phyloP scores from a whole-genome alignment of 2,113 vertebrate species.

The Ciconia stormi region DNA sequence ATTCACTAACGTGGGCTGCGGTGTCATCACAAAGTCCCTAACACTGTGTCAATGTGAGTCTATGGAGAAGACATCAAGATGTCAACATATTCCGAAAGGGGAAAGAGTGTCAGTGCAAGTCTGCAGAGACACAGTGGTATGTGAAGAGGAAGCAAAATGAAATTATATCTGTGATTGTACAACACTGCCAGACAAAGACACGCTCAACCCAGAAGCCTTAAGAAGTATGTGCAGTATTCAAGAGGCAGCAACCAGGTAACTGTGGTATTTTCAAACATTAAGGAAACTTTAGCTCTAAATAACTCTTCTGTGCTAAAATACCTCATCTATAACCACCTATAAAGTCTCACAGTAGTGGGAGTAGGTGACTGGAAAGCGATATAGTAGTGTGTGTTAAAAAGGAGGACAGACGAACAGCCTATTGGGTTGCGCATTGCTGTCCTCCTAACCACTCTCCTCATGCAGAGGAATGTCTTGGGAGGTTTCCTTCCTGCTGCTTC shows the following conservation, averaged over 20 bases:
- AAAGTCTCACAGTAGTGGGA: not conserved
- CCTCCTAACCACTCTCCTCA: not conserved
- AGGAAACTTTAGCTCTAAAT: not conserved
- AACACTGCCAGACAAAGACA: not conserved
- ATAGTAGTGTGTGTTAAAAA: not conserved
- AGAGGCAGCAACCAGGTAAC: not conserved
- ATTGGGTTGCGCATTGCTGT: too few relatives aligned
- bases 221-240: not conserved
- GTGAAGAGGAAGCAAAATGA: not conserved
- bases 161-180: not conserved
- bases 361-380: not conserved
- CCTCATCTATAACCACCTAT: not conserved
- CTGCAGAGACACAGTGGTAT: not conserved
- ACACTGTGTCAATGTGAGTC: conserved; percentile 54
- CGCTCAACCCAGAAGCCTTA: not conserved
- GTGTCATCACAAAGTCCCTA: conserved; percentile 64
- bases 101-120: conserved; percentile 35
- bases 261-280: not conserved
- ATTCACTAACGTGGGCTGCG: conserved; percentile 2
- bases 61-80: conserved; percentile 50
- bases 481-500: not conserved
- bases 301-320: not conserved
- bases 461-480: not conserved
- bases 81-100: conserved; percentile 33
- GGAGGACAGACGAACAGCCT: not conserved